Base-by-base conservation (phyloP, 2,113 vertebrate species). In the Gopherus evgoodei region DNA sequence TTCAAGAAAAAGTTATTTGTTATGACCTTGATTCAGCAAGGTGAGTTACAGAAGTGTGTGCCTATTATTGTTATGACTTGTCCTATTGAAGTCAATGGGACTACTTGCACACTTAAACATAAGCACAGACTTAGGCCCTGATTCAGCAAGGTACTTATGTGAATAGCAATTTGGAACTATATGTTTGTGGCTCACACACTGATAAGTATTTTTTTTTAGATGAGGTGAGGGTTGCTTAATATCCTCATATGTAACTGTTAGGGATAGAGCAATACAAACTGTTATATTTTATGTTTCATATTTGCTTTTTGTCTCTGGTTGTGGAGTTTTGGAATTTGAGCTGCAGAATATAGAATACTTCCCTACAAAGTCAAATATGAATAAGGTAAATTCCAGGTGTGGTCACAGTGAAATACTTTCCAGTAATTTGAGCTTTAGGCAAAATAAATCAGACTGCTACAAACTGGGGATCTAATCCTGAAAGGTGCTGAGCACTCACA, bases 391-490 rank as follows among this genome's bases (percentile, higher is more conserved):
- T 87, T 91, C 93, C 93, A 93, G 92, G 88, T 83, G 79, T 90
- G 89, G 92, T 91, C 94, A 90, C 94, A 94, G 91, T 86, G 85
- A 90, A 84, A 91, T 83, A 88, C 84, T 11, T 80, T 31, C 50
- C 79, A 65, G 88, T 95, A 90, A 57, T n/a, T 65, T 86, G 65
- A 89, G 44, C 24, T 27, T 96, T 84, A 69, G 80, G 78, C 90
- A 21, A 69, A 2, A 72, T 52, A 56, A 87, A 90, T 13, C 44
- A 59, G 84, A 95, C 53, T 1, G 4, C 1, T 69, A 29, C 57
- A 91, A 52, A 56, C 9, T 12, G 35, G 38, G 25, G 21, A 5
- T 25, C 21, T 54, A 21, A 21, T 38, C 52, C 42, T 27, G 75
- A 27, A 6, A 89, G 4, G 53, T 54, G 62, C 29, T 62, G 50